A percentile compares a stretch with the other conserved stretches of the same genome.
Evolutionary conservation across 2,797 vertebrate genomes (phyloP).

Genomic region (Sebastes umbrosus): DNA sequence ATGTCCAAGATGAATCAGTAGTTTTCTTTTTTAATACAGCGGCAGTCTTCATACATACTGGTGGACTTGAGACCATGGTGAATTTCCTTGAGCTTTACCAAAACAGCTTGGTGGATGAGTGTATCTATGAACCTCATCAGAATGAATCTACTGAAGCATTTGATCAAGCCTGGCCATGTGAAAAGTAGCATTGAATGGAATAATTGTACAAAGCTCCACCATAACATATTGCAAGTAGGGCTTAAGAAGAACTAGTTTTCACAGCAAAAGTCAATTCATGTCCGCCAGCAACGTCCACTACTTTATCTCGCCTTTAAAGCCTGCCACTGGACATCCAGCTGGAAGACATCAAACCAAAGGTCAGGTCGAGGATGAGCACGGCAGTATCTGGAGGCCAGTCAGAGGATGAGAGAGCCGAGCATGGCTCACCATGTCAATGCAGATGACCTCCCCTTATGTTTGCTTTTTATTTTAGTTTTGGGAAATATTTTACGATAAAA

Average conservation of each 20-base stretch:
- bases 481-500: not conserved
- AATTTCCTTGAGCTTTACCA: not conserved
- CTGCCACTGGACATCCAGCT: slow-evolving; percentile 40
- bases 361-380: slow-evolving; percentile 50
- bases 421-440: slow-evolving; percentile 31
- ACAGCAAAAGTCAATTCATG: slow-evolving; percentile 32
- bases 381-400: slow-evolving; percentile 40
- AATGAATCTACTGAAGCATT: not conserved
- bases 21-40: not conserved
- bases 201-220: not conserved
- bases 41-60: not conserved
- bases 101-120: not conserved
- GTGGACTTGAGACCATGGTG: not conserved
- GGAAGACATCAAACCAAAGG: slow-evolving; percentile 62
- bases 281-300: slow-evolving; percentile 10
- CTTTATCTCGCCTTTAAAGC: slow-evolving; percentile 46
- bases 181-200: not conserved
- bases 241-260: not conserved
- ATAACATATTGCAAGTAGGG: not conserved
- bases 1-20: not conserved
- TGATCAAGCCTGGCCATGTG: not conserved
- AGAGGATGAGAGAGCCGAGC: slow-evolving; percentile 32
- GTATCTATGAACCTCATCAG: not conserved
- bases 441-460: slow-evolving; percentile 24
- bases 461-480: slow-evolving; percentile 17